phyloP scores from a whole-genome alignment of 2,888 invertebrate species.

The Dasysyrphus tricinctus region DNA sequence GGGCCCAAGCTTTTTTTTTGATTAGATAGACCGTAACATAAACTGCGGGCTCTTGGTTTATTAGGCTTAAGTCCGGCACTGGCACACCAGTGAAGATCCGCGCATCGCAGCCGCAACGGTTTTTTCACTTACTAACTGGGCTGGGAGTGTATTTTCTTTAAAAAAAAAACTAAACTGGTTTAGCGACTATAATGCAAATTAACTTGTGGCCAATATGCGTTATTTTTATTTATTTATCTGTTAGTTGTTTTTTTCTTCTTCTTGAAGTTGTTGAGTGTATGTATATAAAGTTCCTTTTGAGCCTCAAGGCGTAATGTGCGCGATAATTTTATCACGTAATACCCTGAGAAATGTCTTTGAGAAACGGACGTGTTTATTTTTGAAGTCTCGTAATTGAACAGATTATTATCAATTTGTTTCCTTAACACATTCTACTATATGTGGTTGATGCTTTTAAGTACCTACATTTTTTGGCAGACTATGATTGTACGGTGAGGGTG shows the following conservation, averaged over 20 bases:
- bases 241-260: constrained; percentile 36
- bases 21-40: too few relatives aligned
- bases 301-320: constrained; percentile 45
- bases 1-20: too few relatives aligned
- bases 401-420: constrained; percentile 54
- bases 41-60: not conserved
- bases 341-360: constrained; percentile 51
- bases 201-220: constrained; percentile 8
- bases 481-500: not conserved
- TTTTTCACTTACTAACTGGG: not conserved
- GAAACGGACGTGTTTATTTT: constrained; percentile 52
- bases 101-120: not conserved
- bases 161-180: not conserved
- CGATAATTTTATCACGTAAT: constrained; percentile 67
- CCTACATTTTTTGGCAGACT: not conserved
- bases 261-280: not conserved
- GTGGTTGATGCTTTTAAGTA: not conserved
- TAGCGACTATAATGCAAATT: not conserved
- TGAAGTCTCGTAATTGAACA: constrained; percentile 42
- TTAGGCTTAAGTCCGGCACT: not conserved
- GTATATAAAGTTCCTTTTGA: constrained; percentile 26
- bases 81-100: not conserved
- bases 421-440: not conserved
- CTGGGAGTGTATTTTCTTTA: not conserved
- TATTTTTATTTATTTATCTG: constrained; percentile 32